Evolutionary conservation across 2,797 vertebrate species (phyloP).

Genomic region (Cichlasoma orientale): DNA sequence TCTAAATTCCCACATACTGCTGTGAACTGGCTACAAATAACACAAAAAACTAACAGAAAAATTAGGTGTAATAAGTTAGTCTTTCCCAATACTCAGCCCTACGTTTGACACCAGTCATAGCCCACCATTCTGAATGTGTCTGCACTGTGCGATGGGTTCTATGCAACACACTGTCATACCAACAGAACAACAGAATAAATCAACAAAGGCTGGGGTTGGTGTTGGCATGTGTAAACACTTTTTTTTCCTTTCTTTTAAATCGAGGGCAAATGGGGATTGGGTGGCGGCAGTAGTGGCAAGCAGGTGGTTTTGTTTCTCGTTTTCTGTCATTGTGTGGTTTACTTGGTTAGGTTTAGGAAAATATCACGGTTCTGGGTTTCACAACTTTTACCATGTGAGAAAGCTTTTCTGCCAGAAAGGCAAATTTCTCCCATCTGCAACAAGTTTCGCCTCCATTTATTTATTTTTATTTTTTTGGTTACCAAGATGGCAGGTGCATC

Average conservation of each 20-base stretch:
- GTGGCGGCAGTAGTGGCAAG: not conserved
- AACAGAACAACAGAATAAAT: not conserved
- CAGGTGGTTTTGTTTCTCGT: not conserved
- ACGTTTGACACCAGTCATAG: not conserved
- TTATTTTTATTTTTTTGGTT: not conserved
- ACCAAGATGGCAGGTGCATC: not conserved
- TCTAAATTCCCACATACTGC: not conserved
- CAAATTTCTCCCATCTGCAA: not conserved
- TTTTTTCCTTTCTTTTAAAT: not conserved
- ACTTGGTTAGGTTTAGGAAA: not conserved
- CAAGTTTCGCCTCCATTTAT: not conserved
- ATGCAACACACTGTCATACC: not conserved
- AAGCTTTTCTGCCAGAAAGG: not conserved
- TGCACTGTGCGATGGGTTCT: not conserved
- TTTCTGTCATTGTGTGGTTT: not conserved
- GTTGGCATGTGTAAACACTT: not conserved
- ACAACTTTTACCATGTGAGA: not conserved
- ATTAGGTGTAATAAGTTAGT: not conserved
- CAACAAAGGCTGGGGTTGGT: not conserved
- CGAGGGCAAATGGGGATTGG: not conserved
- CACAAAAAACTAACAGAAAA: not conserved
- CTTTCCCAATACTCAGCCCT: not conserved
- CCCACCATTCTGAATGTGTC: not conserved
- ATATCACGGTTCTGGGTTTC: not conserved
- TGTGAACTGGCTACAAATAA: not conserved